Evolutionary conservation across 2,888 invertebrate genomes (phyloP), one percentile per base, ranked within the genome.

Genomic region (Dynastes maya): DNA sequence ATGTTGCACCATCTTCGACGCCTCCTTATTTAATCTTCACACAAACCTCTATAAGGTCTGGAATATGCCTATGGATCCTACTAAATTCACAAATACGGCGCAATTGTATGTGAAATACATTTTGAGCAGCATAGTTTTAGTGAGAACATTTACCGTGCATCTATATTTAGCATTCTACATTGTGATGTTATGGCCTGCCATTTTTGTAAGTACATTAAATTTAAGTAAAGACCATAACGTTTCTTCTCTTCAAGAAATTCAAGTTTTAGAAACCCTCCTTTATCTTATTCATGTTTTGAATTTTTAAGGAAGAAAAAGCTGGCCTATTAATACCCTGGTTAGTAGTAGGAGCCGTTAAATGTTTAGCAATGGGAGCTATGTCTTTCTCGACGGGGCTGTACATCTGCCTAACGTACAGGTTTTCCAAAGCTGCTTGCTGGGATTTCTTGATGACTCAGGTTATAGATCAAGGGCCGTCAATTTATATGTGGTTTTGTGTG

Each of bases 21-120:
- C 90, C 11, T 91, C 91, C 1, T 88, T 91, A 78, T 90, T 91
- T 84, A 90, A 90, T 87, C 89, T 92, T 68, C 90, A 90, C 82
- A 88, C 90, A 77, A 91, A 91, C 87, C 86, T 91, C 80, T 90
- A 90, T 84, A 90, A 91, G 90, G 89, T 92, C 79, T 91, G 91
- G 91, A 88, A 89, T 79, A 89, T 91, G 88, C 84, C 85, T 27
- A 89, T 91, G 89, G 90, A 91, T 1, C 83, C 82, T 1, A 88
- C 89, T 78, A 83, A 90, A 72, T 82, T 85, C 70, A 86, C 90
- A 11, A 83, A 88, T 83, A 86, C 89, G 8, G 86, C 89, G 45
- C 91, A 91, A 84, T 87, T 89, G 4, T 87, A 85, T n/a, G 83
- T 91, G 61, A 89, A 91, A 27, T 90, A 90, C 13, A 88, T 91